Base-by-base conservation (phyloP, 2,888 invertebrate species). In the Kryphioiulus occultus region DNA sequence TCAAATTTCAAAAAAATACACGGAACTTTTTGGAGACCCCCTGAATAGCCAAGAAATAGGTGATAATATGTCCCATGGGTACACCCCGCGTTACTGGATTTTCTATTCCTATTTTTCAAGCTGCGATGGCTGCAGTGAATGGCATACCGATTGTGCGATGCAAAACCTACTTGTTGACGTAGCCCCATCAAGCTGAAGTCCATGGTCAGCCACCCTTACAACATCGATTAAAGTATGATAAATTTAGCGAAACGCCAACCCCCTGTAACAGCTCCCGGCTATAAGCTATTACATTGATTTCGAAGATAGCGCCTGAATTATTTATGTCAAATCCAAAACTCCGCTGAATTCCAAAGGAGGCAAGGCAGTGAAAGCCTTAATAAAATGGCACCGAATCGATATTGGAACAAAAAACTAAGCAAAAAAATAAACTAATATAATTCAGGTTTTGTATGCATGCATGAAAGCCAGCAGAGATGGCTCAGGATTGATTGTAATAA, bases 401-500 rank as follows among this genome's bases (percentile, higher is more conserved):
- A 59, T 12, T 15, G 44, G 17, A 44, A 44, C 10, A 44, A 44
- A 59, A 17, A 59, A 59, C n/a, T 19, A 59, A n/a, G 59, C 59
- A 59, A 59, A 59, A 35, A 35, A 44, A 44, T 44, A 10, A 44
- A 59, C 15, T n/a, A 59, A n/a, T 59, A 19, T n/a, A 59, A 59
- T 59, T n/a, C n/a, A 59, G n/a, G 59, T 19, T 59, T 59, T 59
- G 59, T 59, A 59, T 59, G n/a, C 35, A 35, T 35, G 35, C 35
- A 35, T 35, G 35, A 19, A n/a, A 59, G 59, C n/a, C n/a, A n/a
- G n/a, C 59, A 59, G 59, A 19, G 59, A 4, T 1, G 59, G n/a
- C n/a, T 19, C n/a, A 59, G 59, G n/a, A 59, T 59, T 59, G 59
- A 59, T 59, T 59, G 59, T 59, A 19, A 59, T 59, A 59, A 59